Evolutionary conservation across 2,888 invertebrate species (phyloP), one percentile per base, ranked within the genome.

Genomic region (Acheta domesticus): DNA sequence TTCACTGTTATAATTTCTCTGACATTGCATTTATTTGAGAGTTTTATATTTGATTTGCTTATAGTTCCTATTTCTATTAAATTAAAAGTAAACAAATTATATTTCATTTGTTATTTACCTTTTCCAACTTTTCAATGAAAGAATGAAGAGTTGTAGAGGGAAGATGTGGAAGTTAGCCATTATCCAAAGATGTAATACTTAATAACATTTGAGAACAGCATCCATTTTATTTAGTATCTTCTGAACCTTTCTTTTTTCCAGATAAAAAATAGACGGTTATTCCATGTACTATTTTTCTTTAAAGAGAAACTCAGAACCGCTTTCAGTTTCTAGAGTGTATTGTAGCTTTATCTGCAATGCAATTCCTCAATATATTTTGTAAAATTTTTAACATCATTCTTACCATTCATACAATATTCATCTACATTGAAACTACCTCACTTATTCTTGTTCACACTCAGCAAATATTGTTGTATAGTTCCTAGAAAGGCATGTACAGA

Each of bases 341-440:
- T 76, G 12, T n/a, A 76, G 23, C 19, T 36, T 36, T 36, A 36
- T 76, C 76, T 36, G 21, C 49, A 73, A 23, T 20, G 20, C 23
- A 77, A 77, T 50, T 77, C 62, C 77, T 62, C 16, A 21, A n/a
- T 73, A 48, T 74, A 36, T 78, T 19, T 78, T 48, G 62, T 78
- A 50, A 74, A 78, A 50, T 78, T 74, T n/a, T 74, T 74, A n/a
- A 21, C 36, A 16, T 19, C 20, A 12, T 78, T 48, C 74, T 48
- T 23, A 77, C 49, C 16, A 19, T 77, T 77, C 49, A 48, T 49
- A 62, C 36, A 62, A 19, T 62, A n/a, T 62, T 19, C 14, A 14
- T 62, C 62, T 62, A 62, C n/a, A 62, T 62, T 62, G n/a, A 62
- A 62, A 76, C 79, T 79, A 79, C 79, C 79, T 79, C 79, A 79